Base-by-base conservation (phyloP, 2,888 invertebrate species). In the Papilio elwesi region DNA sequence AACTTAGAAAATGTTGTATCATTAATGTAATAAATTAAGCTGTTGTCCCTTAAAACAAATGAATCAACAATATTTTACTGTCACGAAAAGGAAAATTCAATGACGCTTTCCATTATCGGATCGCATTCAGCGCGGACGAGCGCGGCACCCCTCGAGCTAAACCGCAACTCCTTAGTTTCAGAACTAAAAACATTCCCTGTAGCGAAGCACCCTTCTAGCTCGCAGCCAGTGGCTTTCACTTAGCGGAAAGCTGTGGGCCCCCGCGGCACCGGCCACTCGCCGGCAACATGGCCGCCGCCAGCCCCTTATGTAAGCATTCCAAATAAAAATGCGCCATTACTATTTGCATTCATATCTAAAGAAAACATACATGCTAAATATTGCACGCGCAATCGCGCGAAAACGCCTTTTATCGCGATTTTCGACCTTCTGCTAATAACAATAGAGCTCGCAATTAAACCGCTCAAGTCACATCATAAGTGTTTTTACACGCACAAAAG, bases 261-360 rank as follows among this genome's bases (percentile, higher is more conserved):
- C 80, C 80, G 43, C 83, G 85, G 78, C 91, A 91, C 90, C 86
- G 90, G 89, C 92, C 83, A 84, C 69, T 91, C 75, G 43, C 43
- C 75, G 77, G 79, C 91, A 93, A 92, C 87, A 93, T 92, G 93
- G 93, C 93, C 90, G 75, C 82, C 83, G 82, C 87, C 59, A 38
- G 80, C 84, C 92, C 92, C 91, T 92, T 93, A 93, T 91, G 87
- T 93, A 93, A 93, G 93, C 92, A 92, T 90, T 89, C 81, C 80
- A 83, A 90, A 92, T 92, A 93, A 93, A 93, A 92, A 92, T 91
- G 87, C 92, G 91, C 93, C 93, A 92, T 93, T 89, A 92, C 92
- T 92, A 93, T 93, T 93, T 93, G 92, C 92, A 93, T 93, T 93
- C 91, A 93, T 93, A 93, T 92, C 92, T 89, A 92, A 91, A 92